Conservation (phyloP, 2,888 invertebrate genomes). For the Asteroscopus sphinx region DNA sequence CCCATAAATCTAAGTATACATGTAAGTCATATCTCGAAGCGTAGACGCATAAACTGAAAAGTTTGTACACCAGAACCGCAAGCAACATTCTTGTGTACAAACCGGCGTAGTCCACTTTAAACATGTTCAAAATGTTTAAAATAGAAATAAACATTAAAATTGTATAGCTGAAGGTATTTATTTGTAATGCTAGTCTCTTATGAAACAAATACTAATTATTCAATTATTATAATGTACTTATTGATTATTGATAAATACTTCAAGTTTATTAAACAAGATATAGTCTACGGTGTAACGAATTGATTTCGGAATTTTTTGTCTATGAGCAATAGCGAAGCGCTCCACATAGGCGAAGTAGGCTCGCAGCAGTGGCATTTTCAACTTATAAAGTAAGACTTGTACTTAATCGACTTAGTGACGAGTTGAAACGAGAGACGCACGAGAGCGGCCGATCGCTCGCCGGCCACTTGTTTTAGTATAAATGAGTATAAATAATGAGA, state of each 20-base stretch:
- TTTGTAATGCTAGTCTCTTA: conserved; percentile 90
- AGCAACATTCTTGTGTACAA: conserved; percentile 78
- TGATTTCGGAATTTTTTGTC: conserved; percentile 87
- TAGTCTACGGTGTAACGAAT: conserved; percentile 89
- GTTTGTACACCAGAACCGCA: conserved; percentile 80
- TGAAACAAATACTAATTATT: conserved; percentile 90
- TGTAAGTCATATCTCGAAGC: conserved; percentile 89
- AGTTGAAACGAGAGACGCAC: conserved; percentile 75
- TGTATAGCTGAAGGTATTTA: conserved; percentile 90
- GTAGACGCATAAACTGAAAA: conserved; percentile 84
- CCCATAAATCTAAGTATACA: conserved; percentile 88
- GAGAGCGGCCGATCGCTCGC: conserved; percentile 77
- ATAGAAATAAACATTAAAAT: conserved; percentile 88
- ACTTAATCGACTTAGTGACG: conserved; percentile 83
- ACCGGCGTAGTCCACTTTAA: conserved; percentile 87
- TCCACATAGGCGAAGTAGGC: conserved; percentile 84
- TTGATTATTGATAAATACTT: conserved; percentile 90
- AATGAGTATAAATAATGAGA: conserved; percentile 66
- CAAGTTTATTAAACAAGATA: conserved; percentile 89
- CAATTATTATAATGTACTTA: conserved; percentile 90
- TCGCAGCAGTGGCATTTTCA: conserved; percentile 89
- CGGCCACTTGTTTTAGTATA: conserved; percentile 84
- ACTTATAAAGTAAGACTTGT: conserved; percentile 87
- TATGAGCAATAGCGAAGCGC: conserved; percentile 80
- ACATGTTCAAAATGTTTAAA: conserved; percentile 88